phyloP scores from a whole-genome alignment of 2,113 vertebrate genomes.

The Suncus etruscus region DNA sequence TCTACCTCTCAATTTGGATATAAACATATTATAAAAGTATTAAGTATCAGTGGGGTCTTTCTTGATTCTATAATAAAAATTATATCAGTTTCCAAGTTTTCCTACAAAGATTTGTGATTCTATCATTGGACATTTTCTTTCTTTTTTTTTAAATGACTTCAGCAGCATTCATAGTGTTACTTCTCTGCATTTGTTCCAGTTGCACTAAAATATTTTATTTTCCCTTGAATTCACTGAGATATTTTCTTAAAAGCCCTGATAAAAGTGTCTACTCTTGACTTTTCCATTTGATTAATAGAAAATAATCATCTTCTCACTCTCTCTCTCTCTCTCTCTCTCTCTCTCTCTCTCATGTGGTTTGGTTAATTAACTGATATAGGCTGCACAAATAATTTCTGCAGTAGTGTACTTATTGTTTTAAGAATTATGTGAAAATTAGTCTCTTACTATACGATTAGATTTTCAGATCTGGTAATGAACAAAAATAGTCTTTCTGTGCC shows the following conservation, averaged over 20 bases:
- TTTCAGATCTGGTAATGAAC: conserved; percentile 89
- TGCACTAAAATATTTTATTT: conserved; percentile 68
- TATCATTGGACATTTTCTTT: background rate
- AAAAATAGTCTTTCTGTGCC: conserved; percentile 88
- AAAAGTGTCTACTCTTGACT: conserved; percentile 82
- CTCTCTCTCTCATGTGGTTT: conserved; percentile 84
- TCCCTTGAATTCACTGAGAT: conserved; percentile 67
- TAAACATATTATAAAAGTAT: background rate
- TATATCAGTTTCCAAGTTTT: background rate
- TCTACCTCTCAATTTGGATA: background rate
- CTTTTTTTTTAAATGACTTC: conserved; percentile 2
- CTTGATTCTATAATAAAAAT: background rate
- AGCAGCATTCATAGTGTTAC: conserved; percentile 1
- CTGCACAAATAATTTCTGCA: conserved; percentile 88
- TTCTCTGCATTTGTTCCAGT: background rate
- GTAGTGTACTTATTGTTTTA: conserved; percentile 89
- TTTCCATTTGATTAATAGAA: conserved; percentile 87
- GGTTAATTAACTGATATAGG: conserved; percentile 89
- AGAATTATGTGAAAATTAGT: conserved; percentile 91
- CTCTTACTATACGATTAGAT: conserved; percentile 89
- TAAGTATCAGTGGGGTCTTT: background rate
- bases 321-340: conserved; percentile 77
- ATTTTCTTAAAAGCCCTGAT: conserved; percentile 80
- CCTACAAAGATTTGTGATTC: background rate
- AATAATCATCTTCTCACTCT: conserved; percentile 85